These are phyloP conservation scores for Emys orbicularis DNA, from an alignment of 2,797 vertebrate species.

Conservation along the genomic window DNA sequence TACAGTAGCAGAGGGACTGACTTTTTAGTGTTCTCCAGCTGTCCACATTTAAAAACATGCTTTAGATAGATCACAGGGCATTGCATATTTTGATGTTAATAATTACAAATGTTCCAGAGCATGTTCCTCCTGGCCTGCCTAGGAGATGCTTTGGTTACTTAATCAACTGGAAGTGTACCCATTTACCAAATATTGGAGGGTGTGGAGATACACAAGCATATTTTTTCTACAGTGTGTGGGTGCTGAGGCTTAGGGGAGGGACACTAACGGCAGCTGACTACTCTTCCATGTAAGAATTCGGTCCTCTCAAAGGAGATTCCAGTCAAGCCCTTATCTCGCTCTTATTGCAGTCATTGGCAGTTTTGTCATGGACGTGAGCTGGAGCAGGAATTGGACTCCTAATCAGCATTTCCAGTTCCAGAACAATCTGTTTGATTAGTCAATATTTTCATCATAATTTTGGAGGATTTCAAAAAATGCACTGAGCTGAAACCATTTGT, in stretches of 20 bases:
- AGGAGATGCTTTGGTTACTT: neutral
- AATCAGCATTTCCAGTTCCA: neutral
- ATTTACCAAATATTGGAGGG: neutral
- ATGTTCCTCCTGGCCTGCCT: neutral
- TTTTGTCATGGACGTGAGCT: neutral
- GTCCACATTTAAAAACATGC: neutral
- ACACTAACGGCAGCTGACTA: neutral
- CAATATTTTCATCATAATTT: neutral
- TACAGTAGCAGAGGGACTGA: neutral
- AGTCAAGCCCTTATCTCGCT: neutral
- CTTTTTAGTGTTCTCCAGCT: constrained; percentile 22
- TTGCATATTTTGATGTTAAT: neutral
- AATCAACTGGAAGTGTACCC: neutral
- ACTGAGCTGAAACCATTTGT: neutral
- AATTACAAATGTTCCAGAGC: neutral
- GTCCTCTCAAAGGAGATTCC: fast-evolving
- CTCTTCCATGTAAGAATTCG: neutral
- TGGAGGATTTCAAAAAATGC: neutral
- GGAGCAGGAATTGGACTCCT: neutral
- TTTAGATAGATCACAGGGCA: neutral
- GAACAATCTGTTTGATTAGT: neutral
- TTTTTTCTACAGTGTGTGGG: neutral
- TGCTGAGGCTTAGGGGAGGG: neutral
- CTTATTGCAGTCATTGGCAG: neutral
- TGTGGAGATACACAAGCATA: neutral